Evolutionary conservation across 2,888 invertebrate genomes (phyloP).

Genomic region (Ochlodes sylvanus): DNA sequence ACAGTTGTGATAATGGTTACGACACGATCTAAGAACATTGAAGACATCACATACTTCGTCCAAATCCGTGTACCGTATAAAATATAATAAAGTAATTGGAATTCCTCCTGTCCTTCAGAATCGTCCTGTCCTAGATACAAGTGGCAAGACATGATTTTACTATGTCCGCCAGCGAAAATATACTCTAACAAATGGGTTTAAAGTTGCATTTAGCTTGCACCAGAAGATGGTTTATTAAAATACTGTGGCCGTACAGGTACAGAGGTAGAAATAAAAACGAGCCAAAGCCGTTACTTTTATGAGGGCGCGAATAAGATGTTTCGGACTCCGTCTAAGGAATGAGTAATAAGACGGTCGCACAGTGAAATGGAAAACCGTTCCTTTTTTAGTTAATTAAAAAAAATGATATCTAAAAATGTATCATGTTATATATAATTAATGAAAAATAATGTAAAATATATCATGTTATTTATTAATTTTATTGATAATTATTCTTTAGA

Average conservation of each 20-base stretch:
- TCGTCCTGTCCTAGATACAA: slow-evolving; percentile 80
- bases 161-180: slow-evolving; percentile 46
- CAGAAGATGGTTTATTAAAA: slow-evolving; percentile 77
- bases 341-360: slow-evolving; percentile 55
- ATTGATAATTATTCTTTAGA: too few relatives aligned
- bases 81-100: slow-evolving; percentile 82
- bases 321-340: slow-evolving; percentile 82
- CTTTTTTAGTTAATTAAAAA: not conserved
- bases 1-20: too few relatives aligned
- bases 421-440: too few relatives aligned
- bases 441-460: too few relatives aligned
- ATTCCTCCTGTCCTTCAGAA: slow-evolving; percentile 80
- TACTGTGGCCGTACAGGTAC: slow-evolving; percentile 84
- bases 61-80: slow-evolving; percentile 48
- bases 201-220: slow-evolving; percentile 52
- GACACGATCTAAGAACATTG: not conserved
- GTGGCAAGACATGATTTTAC: slow-evolving; percentile 76
- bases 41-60: slow-evolving; percentile 15
- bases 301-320: slow-evolving; percentile 86
- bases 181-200: slow-evolving; percentile 49
- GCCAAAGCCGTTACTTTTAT: slow-evolving; percentile 85
- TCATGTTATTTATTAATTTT: too few relatives aligned
- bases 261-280: slow-evolving; percentile 83
- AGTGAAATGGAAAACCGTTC: slow-evolving; percentile 49
- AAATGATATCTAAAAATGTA: too few relatives aligned